These are phyloP conservation scores for Puffinus mauretanicus DNA, from an alignment of 2,113 vertebrate genomes.

Conservation along the genomic window DNA sequence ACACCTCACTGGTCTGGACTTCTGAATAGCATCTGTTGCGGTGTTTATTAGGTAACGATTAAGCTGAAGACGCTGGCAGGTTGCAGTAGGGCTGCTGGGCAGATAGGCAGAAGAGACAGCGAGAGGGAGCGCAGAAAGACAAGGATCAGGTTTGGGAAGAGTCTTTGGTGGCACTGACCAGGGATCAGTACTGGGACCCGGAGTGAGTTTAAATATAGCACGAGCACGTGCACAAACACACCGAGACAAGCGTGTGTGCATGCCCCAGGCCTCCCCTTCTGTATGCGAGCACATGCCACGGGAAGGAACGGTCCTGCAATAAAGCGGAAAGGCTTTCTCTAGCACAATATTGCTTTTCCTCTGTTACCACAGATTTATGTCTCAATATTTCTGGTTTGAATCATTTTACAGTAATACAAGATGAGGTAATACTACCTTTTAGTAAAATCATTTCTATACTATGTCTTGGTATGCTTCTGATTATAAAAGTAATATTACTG, in stretches of 20 bases:
- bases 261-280: neutral
- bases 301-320: accelerated
- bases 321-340: neutral
- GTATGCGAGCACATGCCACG: accelerated
- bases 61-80: neutral
- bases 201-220: neutral
- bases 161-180: neutral
- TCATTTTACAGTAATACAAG: accelerated
- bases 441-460: neutral
- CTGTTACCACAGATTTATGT: neutral
- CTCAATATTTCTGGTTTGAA: neutral
- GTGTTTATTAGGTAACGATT: accelerated
- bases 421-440: neutral
- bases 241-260: accelerated
- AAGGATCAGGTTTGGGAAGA: neutral
- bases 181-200: neutral
- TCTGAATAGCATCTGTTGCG: accelerated
- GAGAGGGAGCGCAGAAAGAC: no score
- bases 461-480: accelerated
- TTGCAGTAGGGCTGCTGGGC: neutral
- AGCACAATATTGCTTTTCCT: neutral
- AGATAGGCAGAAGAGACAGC: accelerated
- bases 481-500: neutral
- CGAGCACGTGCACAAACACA: accelerated
- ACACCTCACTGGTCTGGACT: neutral